phyloP scores from a whole-genome alignment of 2,113 vertebrate species.

The Loxodonta africana region DNA sequence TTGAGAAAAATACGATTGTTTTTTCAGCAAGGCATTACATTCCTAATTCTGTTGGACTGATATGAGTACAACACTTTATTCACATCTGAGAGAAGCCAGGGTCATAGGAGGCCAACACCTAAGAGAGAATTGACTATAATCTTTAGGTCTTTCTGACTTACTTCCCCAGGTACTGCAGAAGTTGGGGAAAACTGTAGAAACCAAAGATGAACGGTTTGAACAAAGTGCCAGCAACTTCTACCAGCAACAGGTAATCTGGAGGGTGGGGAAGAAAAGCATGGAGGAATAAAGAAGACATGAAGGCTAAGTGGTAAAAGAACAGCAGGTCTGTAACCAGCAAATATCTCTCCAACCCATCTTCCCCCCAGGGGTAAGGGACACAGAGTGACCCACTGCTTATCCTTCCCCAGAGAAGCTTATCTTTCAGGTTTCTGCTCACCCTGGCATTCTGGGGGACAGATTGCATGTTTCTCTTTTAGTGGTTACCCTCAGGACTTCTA shows the following conservation, averaged over 20 bases:
- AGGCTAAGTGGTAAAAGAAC: not conserved
- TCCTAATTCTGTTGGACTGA: not conserved
- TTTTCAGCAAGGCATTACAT: not conserved
- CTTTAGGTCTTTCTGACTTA: constrained; percentile 27
- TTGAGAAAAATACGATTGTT: constrained; percentile 55
- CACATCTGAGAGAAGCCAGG: not conserved
- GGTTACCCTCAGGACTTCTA: not conserved
- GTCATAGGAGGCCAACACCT: not conserved
- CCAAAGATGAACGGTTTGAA: constrained; percentile 95
- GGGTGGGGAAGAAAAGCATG: not conserved
- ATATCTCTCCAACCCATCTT: not conserved
- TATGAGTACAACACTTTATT: not conserved
- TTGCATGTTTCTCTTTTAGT: not conserved
- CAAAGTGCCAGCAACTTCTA: constrained; percentile 89
- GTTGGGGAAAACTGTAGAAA: constrained; percentile 95
- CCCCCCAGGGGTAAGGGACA: not conserved
- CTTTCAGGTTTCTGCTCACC: not conserved
- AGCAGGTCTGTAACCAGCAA: not conserved
- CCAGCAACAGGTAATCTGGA: constrained; percentile 94
- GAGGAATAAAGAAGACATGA: not conserved
- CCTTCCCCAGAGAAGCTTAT: not conserved
- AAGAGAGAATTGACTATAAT: constrained; percentile 14
- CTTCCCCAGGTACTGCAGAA: constrained; percentile 94
- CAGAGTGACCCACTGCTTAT: not conserved
- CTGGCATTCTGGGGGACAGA: not conserved